A percentile compares a stretch with the other conserved stretches of the same genome.
These are phyloP conservation scores for Watsonalla cultraria DNA, from an alignment of 2,888 invertebrate genomes.

Conservation along the genomic window DNA sequence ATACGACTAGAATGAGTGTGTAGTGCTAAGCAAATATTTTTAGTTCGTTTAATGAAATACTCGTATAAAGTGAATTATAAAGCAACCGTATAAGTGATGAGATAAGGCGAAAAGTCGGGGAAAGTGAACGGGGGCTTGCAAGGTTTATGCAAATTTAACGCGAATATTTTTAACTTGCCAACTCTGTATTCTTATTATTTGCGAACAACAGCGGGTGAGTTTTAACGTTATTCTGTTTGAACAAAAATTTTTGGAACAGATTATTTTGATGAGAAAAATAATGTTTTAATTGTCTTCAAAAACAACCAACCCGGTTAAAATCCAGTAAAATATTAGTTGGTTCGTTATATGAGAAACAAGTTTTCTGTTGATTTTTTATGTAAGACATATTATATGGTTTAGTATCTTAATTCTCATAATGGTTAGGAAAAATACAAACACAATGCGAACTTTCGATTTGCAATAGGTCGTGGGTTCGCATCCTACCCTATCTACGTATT, in stretches of 20 bases:
- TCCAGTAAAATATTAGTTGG: too few species aligned
- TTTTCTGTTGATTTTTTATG: too few species aligned
- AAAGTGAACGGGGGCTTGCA: slow-evolving; percentile 53
- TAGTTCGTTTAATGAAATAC: slow-evolving; percentile 32
- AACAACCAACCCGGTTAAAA: too few species aligned
- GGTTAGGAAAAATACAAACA: too few species aligned
- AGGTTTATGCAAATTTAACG: slow-evolving; percentile 74
- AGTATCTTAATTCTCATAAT: too few species aligned
- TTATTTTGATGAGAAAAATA: background rate
- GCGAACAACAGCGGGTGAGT: slow-evolving; percentile 55
- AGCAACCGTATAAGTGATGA: slow-evolving; percentile 47
- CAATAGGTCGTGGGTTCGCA: too few species aligned
- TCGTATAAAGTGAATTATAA: slow-evolving; percentile 52
- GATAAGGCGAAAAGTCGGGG: slow-evolving; percentile 56
- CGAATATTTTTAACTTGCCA: slow-evolving; percentile 64
- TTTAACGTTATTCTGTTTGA: slow-evolving; percentile 45
- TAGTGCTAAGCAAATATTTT: slow-evolving; percentile 4
- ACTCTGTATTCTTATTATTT: slow-evolving; percentile 68
- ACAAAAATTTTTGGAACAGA: slow-evolving; percentile 30
- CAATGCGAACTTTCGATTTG: too few species aligned
- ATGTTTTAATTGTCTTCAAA: too few species aligned
- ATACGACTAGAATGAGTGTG: background rate
- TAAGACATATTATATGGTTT: too few species aligned
- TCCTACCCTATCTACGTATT: too few species aligned
- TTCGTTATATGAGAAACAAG: too few species aligned